A percentile compares a stretch with the other conserved stretches of the same genome.
phyloP scores from a whole-genome alignment of 2,113 vertebrate genomes.

The Pterocles gutturalis region DNA sequence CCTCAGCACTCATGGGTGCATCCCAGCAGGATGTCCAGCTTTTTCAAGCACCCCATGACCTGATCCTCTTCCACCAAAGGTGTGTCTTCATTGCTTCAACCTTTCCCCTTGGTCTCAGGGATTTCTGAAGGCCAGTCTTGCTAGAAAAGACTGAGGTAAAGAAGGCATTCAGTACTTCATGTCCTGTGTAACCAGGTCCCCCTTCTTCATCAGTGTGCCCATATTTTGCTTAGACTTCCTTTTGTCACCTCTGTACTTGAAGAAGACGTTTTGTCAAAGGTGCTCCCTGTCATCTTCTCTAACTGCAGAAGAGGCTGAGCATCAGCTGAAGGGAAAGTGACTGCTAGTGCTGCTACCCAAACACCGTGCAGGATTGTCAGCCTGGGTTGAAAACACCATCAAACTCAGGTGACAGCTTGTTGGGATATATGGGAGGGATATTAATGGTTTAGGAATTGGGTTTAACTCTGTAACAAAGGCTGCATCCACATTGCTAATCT shows the following conservation, averaged over 20 bases:
- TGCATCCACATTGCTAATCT: neutral
- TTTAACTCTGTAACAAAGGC: neutral
- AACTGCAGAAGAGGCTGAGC: neutral
- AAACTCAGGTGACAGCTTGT: neutral
- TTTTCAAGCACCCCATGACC: neutral
- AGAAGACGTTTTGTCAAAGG: neutral
- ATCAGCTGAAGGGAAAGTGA: neutral
- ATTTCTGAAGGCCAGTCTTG: neutral
- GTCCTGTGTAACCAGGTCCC: neutral
- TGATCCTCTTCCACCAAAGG: neutral
- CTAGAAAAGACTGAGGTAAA: neutral
- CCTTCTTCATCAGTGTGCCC: neutral
- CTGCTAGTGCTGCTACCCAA: neutral
- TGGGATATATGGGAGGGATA: neutral
- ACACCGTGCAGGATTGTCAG: neutral
- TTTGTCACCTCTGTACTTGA: neutral
- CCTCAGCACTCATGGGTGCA: neutral
- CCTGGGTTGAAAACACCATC: neutral
- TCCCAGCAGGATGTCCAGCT: neutral
- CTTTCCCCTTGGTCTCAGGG: neutral
- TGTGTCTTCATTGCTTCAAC: neutral
- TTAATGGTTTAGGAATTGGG: neutral
- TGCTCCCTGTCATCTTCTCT: neutral
- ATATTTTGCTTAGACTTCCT: neutral
- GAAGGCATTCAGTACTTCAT: neutral